Base-by-base conservation (phyloP, 2,888 invertebrate genomes). In the Meliscaeva auricollis region DNA sequence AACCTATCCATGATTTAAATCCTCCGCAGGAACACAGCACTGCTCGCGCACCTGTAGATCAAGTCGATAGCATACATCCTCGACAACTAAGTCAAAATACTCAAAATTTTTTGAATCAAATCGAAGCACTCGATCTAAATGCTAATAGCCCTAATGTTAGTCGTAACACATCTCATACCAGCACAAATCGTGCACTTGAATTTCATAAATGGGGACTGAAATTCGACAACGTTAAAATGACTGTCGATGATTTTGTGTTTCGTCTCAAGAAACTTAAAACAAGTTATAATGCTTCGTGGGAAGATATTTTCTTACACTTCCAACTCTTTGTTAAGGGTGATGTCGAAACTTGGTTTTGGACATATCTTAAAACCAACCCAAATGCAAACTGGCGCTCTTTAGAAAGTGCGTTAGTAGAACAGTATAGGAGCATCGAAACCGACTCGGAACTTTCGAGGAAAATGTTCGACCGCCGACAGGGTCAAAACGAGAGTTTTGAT, bases 281-380 rank as follows among this genome's bases (percentile, higher is more conserved):
- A 0, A 52, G 52, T 30, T 52, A 52, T 13, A 52, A 52, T 8
- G 52, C n/a, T 26, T 26, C 26, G 5, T 62, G 62, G 46, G 62
- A 62, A 26, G 62, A 62, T 30, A 46, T 62, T 3, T 62, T 62
- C 7, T 46, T 62, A 5, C 41, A 60, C 22, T 60, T 60, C 9
- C 41, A 60, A 13, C n/a, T 56, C 2, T 56, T 56, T 35, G 56
- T 58, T 1, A 58, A 17, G 1, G 46, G 44, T 6, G 26, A 3
- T 6, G 62, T 62, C 1, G 62, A 62, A 30, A 62, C 44, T 30
- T 62, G 62, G 62, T 62, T 62, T 20, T 62, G 62, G 62, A 46
- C 62, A 0, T 62, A 15, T 3, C 13, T 62, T 0, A 62, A 62
- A 17, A 62, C 62, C 1, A 46, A 44, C 15, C 62, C 62, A 17